Base-by-base conservation (phyloP, 64 coral and sea anemone species). In the Acropora yongei region DNA sequence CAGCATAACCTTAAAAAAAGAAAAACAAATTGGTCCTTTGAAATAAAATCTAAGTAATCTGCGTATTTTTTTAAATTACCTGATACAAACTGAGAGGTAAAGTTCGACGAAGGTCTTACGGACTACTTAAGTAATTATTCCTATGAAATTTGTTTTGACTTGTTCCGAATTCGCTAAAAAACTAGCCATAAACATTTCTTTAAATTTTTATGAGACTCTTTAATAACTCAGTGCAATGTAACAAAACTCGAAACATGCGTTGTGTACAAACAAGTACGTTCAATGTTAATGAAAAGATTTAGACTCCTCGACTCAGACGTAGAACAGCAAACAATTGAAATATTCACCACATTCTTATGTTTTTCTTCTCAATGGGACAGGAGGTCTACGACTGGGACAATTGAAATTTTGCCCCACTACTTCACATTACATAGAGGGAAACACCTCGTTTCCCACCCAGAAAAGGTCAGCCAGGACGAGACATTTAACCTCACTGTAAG, bases 371-470 rank as follows among this genome's bases (percentile, higher is more conserved):
- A 39, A 1, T 74, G 71, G n/a, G 71, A 75, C 72, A 75, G 41
- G 72, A 75, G 42, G 72, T 75, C 8, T 75, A 75, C 42, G 72
- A 75, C 72, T 75, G 72, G 72, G 7, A 41, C n/a, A n/a, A 19
- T 74, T 6, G 71, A 74, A 74, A 4, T 8, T 8, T 6, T 74
- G 71, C 71, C 71, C 16, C 71, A 39, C 40, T 41, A 42, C 7
- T 74, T 74, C 1, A 74, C 71, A 6, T 41, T 39, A 6, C 71
- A 74, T 8, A n/a, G 71, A 39, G n/a, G 18, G 71, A 74, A 20
- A 39, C 71, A 74, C 0, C n/a, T 74, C 3, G 18, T 74, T 74
- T 74, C 6, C 18, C 71, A 74, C n/a, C 5, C 16, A 8, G 71
- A 74, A 39, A n/a, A 16, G 40, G 71, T 74, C n/a, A 39, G n/a